A percentile compares a stretch with the other conserved stretches of the same genome.
Evolutionary conservation across 2,797 vertebrate species (phyloP).

Genomic region (Bovichtus variegatus): DNA sequence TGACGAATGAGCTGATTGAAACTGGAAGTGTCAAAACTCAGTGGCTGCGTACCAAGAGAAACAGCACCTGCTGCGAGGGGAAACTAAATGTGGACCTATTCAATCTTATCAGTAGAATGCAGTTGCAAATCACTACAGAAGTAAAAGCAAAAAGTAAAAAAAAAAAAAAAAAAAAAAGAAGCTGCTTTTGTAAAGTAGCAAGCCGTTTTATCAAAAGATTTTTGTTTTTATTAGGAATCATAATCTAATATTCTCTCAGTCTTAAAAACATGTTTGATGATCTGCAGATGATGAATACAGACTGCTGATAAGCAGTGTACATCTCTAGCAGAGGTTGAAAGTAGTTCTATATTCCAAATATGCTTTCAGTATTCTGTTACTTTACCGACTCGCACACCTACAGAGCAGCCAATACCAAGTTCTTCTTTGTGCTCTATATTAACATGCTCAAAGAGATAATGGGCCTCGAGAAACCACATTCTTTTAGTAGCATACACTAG

Average conservation of each 20-base stretch:
- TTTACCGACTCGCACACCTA: background rate
- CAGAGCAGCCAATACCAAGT: background rate
- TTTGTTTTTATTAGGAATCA: background rate
- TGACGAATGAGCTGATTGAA: constrained; percentile 72
- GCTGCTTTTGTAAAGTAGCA: background rate
- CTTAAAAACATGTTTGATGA: background rate
- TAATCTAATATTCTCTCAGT: background rate
- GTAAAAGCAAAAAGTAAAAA: background rate
- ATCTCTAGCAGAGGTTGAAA: background rate
- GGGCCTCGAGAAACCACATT: background rate
- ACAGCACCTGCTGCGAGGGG: constrained; percentile 33
- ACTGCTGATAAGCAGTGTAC: background rate
- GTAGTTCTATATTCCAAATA: constrained; percentile 6
- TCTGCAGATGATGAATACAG: background rate
- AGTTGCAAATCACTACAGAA: constrained; percentile 21
- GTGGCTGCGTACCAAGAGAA: constrained; percentile 39
- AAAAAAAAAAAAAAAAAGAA: background rate
- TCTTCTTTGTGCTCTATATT: constrained; percentile 1
- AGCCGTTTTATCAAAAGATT: background rate
- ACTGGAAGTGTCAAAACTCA: constrained; percentile 47
- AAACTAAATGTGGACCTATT: constrained; percentile 42
- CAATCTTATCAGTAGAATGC: constrained; percentile 28
- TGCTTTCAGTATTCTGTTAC: background rate
- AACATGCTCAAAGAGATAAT: constrained; percentile 10
- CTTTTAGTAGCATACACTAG: background rate